Conservation (phyloP, 2,888 invertebrate species). For the Ectemnius continuus region DNA sequence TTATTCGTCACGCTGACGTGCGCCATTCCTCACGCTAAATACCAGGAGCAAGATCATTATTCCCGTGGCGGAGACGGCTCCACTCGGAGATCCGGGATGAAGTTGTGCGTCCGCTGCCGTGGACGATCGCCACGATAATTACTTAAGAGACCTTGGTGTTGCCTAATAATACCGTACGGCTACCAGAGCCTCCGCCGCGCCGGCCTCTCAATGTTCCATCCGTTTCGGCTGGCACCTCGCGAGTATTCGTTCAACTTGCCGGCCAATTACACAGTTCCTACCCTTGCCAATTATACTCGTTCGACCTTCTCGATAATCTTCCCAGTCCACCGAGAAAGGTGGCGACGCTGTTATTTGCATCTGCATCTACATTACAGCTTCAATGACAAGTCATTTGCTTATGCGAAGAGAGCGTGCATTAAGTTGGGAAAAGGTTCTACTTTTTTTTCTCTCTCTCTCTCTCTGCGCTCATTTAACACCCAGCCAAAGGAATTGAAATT, state of each 20-base stretch:
- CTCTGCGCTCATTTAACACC: too few species aligned
- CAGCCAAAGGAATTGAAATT: too few species aligned
- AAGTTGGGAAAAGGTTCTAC: too few species aligned
- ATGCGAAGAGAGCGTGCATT: too few species aligned
- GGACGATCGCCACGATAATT: conserved; percentile 52
- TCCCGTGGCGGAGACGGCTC: conserved; percentile 41
- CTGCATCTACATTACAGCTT: too few species aligned
- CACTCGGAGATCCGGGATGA: conserved; percentile 53
- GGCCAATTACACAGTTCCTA: not conserved
- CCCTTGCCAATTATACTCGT: not conserved
- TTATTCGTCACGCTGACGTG: conserved; percentile 70
- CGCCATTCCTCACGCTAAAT: conserved; percentile 68
- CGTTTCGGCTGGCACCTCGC: conserved; percentile 2
- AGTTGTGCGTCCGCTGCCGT: conserved; percentile 44
- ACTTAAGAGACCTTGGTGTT: conserved; percentile 19
- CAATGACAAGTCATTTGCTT: too few species aligned
- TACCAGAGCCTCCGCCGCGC: not conserved
- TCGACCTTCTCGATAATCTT: too few species aligned
- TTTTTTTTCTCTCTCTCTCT: too few species aligned
- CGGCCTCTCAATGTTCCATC: not conserved
- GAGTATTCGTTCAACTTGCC: not conserved
- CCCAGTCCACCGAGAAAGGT: too few species aligned
- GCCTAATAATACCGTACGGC: conserved; percentile 8
- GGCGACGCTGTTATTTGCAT: too few species aligned
- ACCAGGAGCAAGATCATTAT: conserved; percentile 66